Percentiles rank a stretch among this genome's conserved stretches.
These are phyloP conservation scores for Trematocara zebra DNA, from an alignment of 2,113 vertebrate genomes.

Conservation along the genomic window DNA sequence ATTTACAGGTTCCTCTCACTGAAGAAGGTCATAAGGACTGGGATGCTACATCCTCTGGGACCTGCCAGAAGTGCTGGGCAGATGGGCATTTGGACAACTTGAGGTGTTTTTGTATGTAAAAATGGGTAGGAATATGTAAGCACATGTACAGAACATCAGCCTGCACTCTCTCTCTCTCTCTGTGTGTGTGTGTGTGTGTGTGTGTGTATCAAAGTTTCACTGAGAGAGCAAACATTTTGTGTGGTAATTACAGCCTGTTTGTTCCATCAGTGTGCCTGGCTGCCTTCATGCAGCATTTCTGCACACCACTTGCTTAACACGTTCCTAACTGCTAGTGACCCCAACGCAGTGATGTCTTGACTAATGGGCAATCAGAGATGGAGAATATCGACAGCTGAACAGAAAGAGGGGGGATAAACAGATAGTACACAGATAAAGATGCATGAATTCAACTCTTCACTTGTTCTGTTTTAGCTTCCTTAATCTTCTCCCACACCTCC, in stretches of 20 bases:
- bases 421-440: not conserved
- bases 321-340: constrained; percentile 31
- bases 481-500: not conserved
- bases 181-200: not conserved
- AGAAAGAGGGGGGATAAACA: not conserved
- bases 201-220: not conserved
- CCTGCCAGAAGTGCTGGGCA: not conserved
- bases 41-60: not conserved
- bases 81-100: not conserved
- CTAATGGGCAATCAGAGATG: constrained; percentile 48
- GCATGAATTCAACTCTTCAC: not conserved
- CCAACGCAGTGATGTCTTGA: not conserved
- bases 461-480: not conserved
- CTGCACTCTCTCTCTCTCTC: not conserved
- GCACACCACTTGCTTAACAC: constrained; percentile 23
- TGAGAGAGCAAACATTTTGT: not conserved
- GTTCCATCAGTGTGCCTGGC: constrained; percentile 28
- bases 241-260: constrained; percentile 52
- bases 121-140: not conserved
- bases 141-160: not conserved
- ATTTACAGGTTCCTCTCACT: not conserved
- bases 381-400: not conserved
- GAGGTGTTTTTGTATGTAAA: not conserved
- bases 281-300: constrained; percentile 13
- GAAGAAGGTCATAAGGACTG: not conserved